Evolutionary conservation across 2,113 vertebrate species (phyloP).

Genomic region (Labrus mixtus): DNA sequence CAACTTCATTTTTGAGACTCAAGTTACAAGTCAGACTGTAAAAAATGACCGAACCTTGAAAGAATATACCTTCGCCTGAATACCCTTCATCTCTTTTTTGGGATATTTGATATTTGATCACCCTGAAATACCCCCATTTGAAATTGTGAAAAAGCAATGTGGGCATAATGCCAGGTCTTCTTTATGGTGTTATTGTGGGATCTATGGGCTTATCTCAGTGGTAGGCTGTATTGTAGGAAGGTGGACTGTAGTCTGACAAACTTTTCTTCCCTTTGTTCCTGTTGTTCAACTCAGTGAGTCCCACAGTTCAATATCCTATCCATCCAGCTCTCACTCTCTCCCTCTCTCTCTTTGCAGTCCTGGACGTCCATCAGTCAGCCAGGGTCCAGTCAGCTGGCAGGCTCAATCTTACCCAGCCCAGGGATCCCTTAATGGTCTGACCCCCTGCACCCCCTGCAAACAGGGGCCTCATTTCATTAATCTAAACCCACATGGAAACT

Average conservation of each 20-base stretch:
- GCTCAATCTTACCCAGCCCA: slow-evolving; percentile 77
- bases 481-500: slow-evolving; percentile 82
- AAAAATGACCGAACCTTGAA: not conserved
- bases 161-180: no score
- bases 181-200: not conserved
- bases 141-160: not conserved
- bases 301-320: slow-evolving; percentile 50
- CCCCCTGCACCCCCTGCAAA: slow-evolving; percentile 72
- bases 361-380: slow-evolving; percentile 77
- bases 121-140: not conserved
- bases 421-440: slow-evolving; percentile 85
- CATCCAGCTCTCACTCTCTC: slow-evolving; percentile 23
- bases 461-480: slow-evolving; percentile 83
- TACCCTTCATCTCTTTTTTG: no score
- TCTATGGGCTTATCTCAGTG: slow-evolving; percentile 31
- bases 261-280: slow-evolving; percentile 29
- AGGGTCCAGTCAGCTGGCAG: slow-evolving; percentile 71
- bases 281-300: slow-evolving; percentile 21
- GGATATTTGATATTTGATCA: no score
- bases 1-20: not conserved
- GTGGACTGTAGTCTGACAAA: not conserved
- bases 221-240: slow-evolving; percentile 3
- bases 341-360: slow-evolving; percentile 13
- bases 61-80: not conserved
- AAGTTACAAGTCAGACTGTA: not conserved